phyloP scores from a whole-genome alignment of 2,797 vertebrate species.

The Antrozous pallidus region DNA sequence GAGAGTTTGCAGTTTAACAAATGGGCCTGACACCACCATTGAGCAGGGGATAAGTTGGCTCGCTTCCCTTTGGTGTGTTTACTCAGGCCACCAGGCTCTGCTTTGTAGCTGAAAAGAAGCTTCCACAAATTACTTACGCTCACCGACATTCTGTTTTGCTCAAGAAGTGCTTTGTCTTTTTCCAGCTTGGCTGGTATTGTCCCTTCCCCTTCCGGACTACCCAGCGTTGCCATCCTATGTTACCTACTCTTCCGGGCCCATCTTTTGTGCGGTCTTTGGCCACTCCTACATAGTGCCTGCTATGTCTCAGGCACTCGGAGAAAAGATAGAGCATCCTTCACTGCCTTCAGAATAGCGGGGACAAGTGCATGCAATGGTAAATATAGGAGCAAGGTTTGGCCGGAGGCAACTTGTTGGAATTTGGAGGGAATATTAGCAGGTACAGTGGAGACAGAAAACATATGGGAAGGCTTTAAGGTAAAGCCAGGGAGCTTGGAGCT shows the following conservation, averaged over 20 bases:
- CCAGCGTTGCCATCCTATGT: not conserved
- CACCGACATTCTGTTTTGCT: not conserved
- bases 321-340: not conserved
- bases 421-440: not conserved
- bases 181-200: not conserved
- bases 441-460: not conserved
- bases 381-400: not conserved
- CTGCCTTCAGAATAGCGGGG: not conserved
- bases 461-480: too few species aligned
- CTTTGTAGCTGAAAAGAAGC: not conserved
- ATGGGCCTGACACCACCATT: constrained; percentile 10
- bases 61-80: not conserved
- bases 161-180: not conserved
- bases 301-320: not conserved
- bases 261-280: not conserved
- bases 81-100: not conserved
- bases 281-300: not conserved
- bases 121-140: not conserved
- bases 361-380: not conserved
- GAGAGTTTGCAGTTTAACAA: constrained; percentile 26
- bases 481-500: not conserved
- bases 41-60: not conserved
- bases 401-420: not conserved
- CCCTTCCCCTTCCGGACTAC: not conserved
- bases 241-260: not conserved